These are phyloP conservation scores for Drosophila quadrilineata DNA, from an alignment of 1,140 invertebrate species.

Conservation along the genomic window DNA sequence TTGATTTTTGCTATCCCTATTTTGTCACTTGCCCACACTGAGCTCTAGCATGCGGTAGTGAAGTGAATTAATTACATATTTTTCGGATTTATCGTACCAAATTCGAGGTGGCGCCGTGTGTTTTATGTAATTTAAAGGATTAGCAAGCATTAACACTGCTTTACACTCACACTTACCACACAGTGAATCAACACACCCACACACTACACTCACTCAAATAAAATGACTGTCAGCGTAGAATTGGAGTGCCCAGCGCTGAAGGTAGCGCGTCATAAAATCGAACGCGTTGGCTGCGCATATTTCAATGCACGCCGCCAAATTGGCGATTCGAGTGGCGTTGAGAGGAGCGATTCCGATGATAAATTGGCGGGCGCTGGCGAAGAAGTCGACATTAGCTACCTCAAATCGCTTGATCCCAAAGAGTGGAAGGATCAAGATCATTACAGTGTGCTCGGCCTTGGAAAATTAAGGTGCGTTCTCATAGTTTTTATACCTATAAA, in stretches of 20 bases:
- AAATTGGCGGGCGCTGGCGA: slow-evolving; percentile 81
- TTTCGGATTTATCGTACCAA: slow-evolving; percentile 30
- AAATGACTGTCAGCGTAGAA: slow-evolving; percentile 49
- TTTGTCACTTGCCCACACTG: slow-evolving; percentile 34
- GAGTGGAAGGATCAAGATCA: slow-evolving; percentile 99
- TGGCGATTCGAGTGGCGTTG: slow-evolving; percentile 53
- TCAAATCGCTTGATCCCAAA: slow-evolving; percentile 95
- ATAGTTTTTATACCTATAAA: background rate
- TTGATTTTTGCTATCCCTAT: slow-evolving; percentile 16
- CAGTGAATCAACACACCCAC: slow-evolving; percentile 1
- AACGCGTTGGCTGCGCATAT: slow-evolving; percentile 78
- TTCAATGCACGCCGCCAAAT: slow-evolving; percentile 64
- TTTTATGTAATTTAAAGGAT: slow-evolving; percentile 36
- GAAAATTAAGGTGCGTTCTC: slow-evolving; percentile 86
- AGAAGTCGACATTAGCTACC: slow-evolving; percentile 92
- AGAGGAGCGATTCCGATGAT: slow-evolving; percentile 67
- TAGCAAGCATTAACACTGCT: slow-evolving; percentile 6
- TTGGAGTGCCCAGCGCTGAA: slow-evolving; percentile 52
- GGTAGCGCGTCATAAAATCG: slow-evolving; percentile 84
- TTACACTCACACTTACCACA: background rate
- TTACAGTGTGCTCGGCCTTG: slow-evolving; percentile 95
- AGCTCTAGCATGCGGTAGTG: slow-evolving; percentile 45
- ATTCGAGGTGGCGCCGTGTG: slow-evolving; percentile 37
- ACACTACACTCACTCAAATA: slow-evolving; percentile 3
- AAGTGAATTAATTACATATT: slow-evolving; percentile 35